Percentiles rank a stretch among this genome's conserved stretches.
phyloP scores from a whole-genome alignment of 1,140 invertebrate species.

The Cotesia glomerata region DNA sequence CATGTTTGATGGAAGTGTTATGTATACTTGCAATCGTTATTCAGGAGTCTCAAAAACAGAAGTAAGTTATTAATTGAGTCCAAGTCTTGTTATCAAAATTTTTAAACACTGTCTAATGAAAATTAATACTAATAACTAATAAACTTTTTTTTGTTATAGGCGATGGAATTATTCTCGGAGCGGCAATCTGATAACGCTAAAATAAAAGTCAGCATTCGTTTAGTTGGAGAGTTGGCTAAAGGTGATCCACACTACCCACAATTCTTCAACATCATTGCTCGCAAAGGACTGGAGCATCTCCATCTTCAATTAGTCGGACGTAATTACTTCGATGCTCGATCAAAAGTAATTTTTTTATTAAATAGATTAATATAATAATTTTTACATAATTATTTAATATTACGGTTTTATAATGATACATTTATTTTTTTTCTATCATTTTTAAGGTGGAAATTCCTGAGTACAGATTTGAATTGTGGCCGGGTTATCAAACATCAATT shows the following conservation, averaged over 20 bases:
- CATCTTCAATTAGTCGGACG: slow-evolving; percentile 75
- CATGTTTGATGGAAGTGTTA: slow-evolving; percentile 64
- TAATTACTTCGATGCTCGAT: slow-evolving; percentile 78
- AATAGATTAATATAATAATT: no score
- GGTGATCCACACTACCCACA: slow-evolving; percentile 57
- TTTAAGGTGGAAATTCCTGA: slow-evolving; percentile 52
- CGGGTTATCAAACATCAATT: slow-evolving; percentile 80
- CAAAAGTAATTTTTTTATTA: slow-evolving; percentile 62
- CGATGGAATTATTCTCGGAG: slow-evolving; percentile 46
- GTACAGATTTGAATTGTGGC: slow-evolving; percentile 73
- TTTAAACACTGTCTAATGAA: no score
- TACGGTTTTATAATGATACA: no score
- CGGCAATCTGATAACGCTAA: slow-evolving; percentile 46
- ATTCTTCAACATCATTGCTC: slow-evolving; percentile 78
- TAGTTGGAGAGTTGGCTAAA: slow-evolving; percentile 49
- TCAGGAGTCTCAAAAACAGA: neutral
- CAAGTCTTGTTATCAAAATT: no score
- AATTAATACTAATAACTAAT: no score
- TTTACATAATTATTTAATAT: no score
- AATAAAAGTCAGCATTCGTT: slow-evolving; percentile 52
- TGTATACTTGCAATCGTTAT: slow-evolving; percentile 59
- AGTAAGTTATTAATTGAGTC: neutral
- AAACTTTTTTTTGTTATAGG: slow-evolving; percentile 33
- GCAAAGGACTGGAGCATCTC: slow-evolving; percentile 71
- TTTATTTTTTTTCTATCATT: no score